These are phyloP conservation scores for Caranx ignobilis DNA, from an alignment of 2,113 vertebrate species.

Conservation along the genomic window DNA sequence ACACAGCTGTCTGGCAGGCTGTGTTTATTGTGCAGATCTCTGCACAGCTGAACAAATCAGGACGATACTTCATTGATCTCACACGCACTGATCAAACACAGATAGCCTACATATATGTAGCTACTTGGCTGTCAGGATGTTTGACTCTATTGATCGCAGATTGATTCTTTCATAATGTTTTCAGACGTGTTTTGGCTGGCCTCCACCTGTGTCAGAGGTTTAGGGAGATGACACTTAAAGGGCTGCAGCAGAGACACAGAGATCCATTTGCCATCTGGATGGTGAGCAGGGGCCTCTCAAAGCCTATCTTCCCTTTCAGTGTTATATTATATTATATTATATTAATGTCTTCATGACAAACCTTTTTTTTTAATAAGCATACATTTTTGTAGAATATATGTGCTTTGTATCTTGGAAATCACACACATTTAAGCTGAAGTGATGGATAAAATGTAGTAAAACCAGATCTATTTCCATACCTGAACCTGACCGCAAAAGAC, in stretches of 20 bases:
- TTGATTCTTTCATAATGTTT: constrained; percentile 25
- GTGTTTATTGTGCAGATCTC: constrained; percentile 13
- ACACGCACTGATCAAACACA: constrained; percentile 35
- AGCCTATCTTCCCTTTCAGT: background rate
- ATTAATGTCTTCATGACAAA: too few relatives aligned
- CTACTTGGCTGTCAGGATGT: constrained; percentile 28
- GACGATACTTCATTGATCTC: constrained; percentile 27
- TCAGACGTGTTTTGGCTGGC: constrained; percentile 17
- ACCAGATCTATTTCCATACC: too few relatives aligned
- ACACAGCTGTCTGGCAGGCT: background rate
- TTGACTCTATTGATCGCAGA: constrained; percentile 40
- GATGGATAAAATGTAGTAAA: too few relatives aligned
- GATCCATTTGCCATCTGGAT: constrained; percentile 46
- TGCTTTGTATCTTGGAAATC: too few relatives aligned
- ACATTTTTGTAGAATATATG: too few relatives aligned
- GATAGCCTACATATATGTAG: background rate
- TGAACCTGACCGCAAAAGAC: too few relatives aligned
- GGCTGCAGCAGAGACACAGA: constrained; percentile 20
- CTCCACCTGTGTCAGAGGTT: constrained; percentile 31
- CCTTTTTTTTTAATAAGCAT: too few relatives aligned
- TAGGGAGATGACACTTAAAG: constrained; percentile 32
- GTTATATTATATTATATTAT: too few relatives aligned
- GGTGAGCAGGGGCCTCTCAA: constrained; percentile 10
- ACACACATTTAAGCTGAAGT: too few relatives aligned
- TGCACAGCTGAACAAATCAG: constrained; percentile 36